Conservation (phyloP, 2,113 vertebrate genomes). For the Thunnus thynnus region DNA sequence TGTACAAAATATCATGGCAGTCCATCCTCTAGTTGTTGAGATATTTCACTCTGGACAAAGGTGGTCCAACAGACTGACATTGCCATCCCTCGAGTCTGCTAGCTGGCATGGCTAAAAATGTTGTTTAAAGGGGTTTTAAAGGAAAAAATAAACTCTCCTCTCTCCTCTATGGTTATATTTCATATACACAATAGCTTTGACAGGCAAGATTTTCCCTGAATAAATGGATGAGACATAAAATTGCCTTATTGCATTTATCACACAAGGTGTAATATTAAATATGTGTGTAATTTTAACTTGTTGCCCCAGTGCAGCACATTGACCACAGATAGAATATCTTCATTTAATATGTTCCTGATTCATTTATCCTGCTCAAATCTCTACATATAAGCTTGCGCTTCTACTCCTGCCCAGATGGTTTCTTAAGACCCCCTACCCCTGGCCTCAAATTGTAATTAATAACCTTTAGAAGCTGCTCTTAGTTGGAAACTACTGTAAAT, state of each 20-base stretch:
- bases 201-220: neutral
- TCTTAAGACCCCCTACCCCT: slow-evolving; percentile 28
- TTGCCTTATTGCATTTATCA: slow-evolving; percentile 3
- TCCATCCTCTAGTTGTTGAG: too few relatives aligned
- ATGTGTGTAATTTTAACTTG: slow-evolving; percentile 3
- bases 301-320: slow-evolving; percentile 15
- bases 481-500: slow-evolving; percentile 15
- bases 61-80: too few relatives aligned
- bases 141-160: neutral
- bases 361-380: slow-evolving; percentile 18
- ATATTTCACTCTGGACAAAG: too few relatives aligned
- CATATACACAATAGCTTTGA: neutral
- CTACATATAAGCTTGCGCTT: slow-evolving; percentile 9
- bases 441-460: slow-evolving; percentile 34
- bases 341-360: slow-evolving; percentile 4
- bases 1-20: too few relatives aligned
- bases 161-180: neutral
- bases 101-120: too few relatives aligned
- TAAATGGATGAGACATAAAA: slow-evolving; percentile 1
- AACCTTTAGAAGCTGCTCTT: slow-evolving; percentile 40
- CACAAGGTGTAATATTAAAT: neutral
- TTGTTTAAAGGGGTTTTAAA: neutral
- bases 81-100: too few relatives aligned
- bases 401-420: slow-evolving; percentile 25
- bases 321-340: neutral